Evolutionary conservation across 2,113 vertebrate species (phyloP), one percentile per base, ranked within the genome.

Genomic region (human): DNA sequence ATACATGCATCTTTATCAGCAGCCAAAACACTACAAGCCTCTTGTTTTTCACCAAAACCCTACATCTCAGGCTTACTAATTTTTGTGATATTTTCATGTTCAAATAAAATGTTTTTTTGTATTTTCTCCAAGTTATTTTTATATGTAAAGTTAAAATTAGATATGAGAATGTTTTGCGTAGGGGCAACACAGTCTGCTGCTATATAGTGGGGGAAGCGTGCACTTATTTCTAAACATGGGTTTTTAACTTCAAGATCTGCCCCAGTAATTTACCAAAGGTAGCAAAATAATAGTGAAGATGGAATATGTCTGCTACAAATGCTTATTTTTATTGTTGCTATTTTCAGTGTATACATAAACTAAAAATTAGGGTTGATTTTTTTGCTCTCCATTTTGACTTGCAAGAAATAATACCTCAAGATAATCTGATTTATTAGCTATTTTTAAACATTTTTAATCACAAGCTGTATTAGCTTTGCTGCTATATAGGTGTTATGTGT

Each of bases 71-170:
- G 99, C 99, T 99, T 99, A 98, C 98, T 99, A 99, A 99, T 99
- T 99, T 99, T 99, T 99, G 99, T 99, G 99, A 99, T 99, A 99
- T 99, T 99, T 99, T 99, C 99, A 99, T 99, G 99, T 99, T 99
- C 99, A 99, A 99, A 99, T 99, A 99, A 99, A 99, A 99, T 98
- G 99, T 99, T 99, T 99, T 99, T 99, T 99, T 99, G 99, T 99
- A 99, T 99, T 99, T 99, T 99, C 99, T 99, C 99, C 98, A 99
- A 99, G 99, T 99, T 99, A 99, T 99, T 99, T 99, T 99, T 99
- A 99, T 99, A 99, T 99, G 99, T 99, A 99, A 99, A 99, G 99
- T 99, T 99, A 99, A 99, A 99, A 99, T 99, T 99, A 99, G 99
- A 99, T 99, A 99, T 96, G 98, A 99, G 99, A 99, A 99, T 99